Evolutionary conservation across 2,113 vertebrate species (phyloP).

Genomic region (Chauna torquata): DNA sequence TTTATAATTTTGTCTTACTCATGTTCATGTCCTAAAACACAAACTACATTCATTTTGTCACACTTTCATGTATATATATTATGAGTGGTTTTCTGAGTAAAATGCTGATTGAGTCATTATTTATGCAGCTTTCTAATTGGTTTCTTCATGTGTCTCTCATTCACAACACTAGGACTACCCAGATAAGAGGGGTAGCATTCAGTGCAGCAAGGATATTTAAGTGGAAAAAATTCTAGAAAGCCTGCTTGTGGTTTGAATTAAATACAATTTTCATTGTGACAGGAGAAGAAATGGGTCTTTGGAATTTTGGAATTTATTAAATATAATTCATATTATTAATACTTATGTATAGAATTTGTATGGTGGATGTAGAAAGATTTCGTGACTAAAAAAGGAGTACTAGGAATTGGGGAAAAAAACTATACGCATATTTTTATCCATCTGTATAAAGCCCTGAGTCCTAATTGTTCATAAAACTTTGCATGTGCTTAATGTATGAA

Average conservation of each 20-base stretch:
- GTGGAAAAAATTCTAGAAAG: too few species aligned
- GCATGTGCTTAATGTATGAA: background rate
- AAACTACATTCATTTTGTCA: background rate
- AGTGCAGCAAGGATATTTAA: too few species aligned
- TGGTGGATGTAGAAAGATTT: too few species aligned
- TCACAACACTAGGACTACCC: too few species aligned
- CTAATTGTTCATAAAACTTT: background rate
- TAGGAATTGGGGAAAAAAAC: background rate
- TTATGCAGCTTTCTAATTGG: background rate
- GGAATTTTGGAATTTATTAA: too few species aligned
- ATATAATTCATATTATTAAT: background rate
- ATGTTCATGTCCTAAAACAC: background rate
- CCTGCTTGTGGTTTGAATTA: too few species aligned
- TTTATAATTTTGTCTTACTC: background rate
- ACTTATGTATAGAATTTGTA: background rate
- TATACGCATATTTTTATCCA: background rate
- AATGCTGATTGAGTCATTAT: background rate
- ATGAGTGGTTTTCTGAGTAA: background rate
- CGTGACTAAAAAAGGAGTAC: too few species aligned
- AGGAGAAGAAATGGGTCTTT: too few species aligned
- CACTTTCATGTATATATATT: background rate
- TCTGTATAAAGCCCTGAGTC: too few species aligned
- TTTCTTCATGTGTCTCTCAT: background rate
- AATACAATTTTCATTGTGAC: too few species aligned
- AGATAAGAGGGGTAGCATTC: too few species aligned